Conservation (phyloP, 2,113 vertebrate species). For the Amazona vittata region DNA sequence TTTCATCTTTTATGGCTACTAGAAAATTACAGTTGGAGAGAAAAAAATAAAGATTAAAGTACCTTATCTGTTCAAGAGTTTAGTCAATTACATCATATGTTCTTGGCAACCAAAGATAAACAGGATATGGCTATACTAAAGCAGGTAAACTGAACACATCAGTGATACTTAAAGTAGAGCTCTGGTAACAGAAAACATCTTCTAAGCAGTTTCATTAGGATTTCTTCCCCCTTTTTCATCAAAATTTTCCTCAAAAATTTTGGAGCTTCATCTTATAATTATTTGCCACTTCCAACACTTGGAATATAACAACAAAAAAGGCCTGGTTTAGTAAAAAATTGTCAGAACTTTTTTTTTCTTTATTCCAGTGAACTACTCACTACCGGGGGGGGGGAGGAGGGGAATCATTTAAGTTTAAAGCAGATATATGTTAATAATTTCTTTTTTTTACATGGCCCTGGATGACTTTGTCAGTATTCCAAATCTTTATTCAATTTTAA, state of each 20-base stretch:
- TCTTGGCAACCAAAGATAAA: neutral
- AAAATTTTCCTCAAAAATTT: neutral
- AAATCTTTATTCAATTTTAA: neutral
- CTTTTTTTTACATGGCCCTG: neutral
- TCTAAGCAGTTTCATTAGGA: neutral
- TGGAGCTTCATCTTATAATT: neutral
- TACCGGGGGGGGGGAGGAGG: accelerated
- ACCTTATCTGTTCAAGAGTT: neutral
- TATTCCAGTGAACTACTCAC: neutral
- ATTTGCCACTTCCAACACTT: neutral
- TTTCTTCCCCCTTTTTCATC: neutral
- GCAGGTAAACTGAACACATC: neutral
- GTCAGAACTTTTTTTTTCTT: neutral
- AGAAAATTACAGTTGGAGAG: neutral
- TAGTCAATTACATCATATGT: neutral
- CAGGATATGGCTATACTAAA: neutral
- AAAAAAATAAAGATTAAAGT: neutral
- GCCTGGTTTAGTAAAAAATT: neutral
- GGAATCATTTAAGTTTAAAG: neutral
- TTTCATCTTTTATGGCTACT: neutral
- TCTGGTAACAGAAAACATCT: neutral
- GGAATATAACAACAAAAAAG: neutral
- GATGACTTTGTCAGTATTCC: neutral
- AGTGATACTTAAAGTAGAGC: neutral
- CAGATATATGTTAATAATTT: neutral